Evolutionary conservation across 2,113 vertebrate species (phyloP).

Genomic region (Gallinago paraguaiae): DNA sequence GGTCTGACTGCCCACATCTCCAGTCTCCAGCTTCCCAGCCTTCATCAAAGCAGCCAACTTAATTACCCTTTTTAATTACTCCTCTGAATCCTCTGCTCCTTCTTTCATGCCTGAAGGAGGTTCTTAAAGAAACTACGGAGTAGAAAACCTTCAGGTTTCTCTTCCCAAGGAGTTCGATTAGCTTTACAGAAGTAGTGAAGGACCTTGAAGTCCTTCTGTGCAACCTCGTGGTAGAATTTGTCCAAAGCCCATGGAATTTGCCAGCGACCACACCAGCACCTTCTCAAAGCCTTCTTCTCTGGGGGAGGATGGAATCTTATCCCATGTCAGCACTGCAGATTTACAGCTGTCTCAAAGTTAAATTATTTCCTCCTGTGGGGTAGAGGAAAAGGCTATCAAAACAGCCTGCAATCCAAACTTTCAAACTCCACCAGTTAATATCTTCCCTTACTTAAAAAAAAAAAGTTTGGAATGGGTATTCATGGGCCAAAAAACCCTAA

Average conservation of each 20-base stretch:
- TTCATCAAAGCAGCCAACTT: not conserved
- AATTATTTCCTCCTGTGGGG: not conserved
- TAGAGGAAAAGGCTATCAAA: not conserved
- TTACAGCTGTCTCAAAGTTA: not conserved
- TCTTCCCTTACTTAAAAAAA: not conserved
- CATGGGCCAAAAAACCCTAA: not conserved
- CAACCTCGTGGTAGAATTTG: not conserved
- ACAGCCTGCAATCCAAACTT: not conserved
- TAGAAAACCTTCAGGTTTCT: not conserved
- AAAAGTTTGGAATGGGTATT: not conserved
- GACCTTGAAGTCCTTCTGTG: not conserved
- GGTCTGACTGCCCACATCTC: slow-evolving; percentile 10
- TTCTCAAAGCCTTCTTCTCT: not conserved
- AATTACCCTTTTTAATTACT: slow-evolving; percentile 12
- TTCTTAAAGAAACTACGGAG: not conserved
- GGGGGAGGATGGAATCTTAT: not conserved
- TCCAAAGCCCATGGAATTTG: rapidly evolving
- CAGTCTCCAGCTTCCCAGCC: not conserved
- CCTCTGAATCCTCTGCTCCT: not conserved
- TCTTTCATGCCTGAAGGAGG: not conserved
- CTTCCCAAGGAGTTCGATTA: not conserved
- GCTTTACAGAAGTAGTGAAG: not conserved
- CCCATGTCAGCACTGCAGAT: not conserved
- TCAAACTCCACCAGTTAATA: not conserved
- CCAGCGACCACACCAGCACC: not conserved